Conservation (phyloP, 2,797 vertebrate species). For the Semotilus atromaculatus region DNA sequence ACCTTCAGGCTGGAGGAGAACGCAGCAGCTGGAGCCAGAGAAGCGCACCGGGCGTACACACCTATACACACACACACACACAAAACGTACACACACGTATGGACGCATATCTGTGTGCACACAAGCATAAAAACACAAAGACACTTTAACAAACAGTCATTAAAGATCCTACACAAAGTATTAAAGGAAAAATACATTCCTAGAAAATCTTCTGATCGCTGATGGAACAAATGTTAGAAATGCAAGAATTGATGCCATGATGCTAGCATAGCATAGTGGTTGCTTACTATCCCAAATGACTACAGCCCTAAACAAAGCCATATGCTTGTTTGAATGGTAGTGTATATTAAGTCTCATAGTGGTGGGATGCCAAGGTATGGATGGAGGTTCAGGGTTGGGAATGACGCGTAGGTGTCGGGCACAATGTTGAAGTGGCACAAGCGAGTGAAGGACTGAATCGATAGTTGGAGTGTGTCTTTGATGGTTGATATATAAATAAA, state of each 20-base stretch:
- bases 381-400: not conserved
- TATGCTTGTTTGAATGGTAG: not conserved
- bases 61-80: slow-evolving; percentile 57
- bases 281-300: not conserved
- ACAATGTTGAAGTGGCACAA: not conserved
- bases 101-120: not conserved
- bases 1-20: slow-evolving; percentile 68
- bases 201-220: not conserved
- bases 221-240: not conserved
- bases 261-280: not conserved
- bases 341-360: not conserved
- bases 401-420: not conserved
- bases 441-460: not conserved
- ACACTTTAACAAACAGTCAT: not conserved
- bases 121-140: not conserved
- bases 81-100: slow-evolving; percentile 6
- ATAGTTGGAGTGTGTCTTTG: slow-evolving; percentile 69
- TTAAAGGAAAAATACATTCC: not conserved
- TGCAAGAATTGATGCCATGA: not conserved
- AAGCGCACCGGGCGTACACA: slow-evolving; percentile 15
- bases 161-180: not conserved
- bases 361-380: not conserved
- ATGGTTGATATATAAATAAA: slow-evolving; percentile 83
- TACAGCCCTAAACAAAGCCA: not conserved
- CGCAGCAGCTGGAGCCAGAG: slow-evolving; percentile 57